Evolutionary conservation across 2,797 vertebrate genomes (phyloP).

Genomic region (Characodon lateralis): DNA sequence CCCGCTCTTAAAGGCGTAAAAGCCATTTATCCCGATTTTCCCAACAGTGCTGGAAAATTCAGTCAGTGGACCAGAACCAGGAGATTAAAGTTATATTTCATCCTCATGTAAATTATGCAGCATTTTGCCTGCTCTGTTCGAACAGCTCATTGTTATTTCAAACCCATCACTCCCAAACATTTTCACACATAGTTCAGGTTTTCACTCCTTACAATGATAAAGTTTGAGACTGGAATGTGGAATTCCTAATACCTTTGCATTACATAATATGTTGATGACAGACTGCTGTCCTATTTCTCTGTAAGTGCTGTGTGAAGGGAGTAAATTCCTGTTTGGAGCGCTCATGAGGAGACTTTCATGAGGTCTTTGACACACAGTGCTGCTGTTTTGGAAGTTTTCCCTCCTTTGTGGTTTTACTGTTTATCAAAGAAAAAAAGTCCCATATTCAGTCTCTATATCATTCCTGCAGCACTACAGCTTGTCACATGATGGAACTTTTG

Average conservation of each 20-base stretch:
- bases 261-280: constrained; percentile 2
- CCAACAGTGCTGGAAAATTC: not conserved
- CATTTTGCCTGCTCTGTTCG: constrained; percentile 1
- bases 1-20: not conserved
- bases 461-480: constrained; percentile 41
- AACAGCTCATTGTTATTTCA: constrained; percentile 1
- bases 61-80: constrained; percentile 18
- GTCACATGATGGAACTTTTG: constrained; percentile 45
- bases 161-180: not conserved
- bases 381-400: not conserved
- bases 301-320: not conserved
- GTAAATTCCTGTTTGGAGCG: not conserved
- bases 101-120: not conserved
- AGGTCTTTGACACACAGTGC: constrained; percentile 16
- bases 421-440: constrained; percentile 6
- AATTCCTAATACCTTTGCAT: not conserved
- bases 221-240: not conserved
- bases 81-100: constrained; percentile 7
- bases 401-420: constrained; percentile 11
- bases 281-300: not conserved
- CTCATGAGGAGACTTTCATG: not conserved
- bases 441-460: constrained; percentile 34
- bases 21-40: constrained; percentile 3
- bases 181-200: not conserved
- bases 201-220: constrained; percentile 1